Base-by-base conservation (phyloP, 2,113 vertebrate genomes). In the Paradoxurus hermaphroditus region DNA sequence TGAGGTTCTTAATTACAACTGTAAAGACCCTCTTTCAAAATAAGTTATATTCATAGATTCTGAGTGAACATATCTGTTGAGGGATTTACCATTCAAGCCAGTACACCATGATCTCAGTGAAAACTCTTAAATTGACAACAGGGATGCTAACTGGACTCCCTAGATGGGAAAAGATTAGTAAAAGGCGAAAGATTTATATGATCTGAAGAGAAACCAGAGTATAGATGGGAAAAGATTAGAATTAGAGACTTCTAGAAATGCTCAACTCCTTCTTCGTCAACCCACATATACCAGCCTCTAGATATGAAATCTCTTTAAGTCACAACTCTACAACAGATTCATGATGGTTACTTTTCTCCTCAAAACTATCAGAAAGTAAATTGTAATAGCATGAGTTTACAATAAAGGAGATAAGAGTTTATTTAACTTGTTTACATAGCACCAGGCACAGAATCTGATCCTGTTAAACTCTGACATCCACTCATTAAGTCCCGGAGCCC, bases 341-440 rank as follows among this genome's bases (percentile, higher is more conserved):
- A 53, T 78, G 23, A 65, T 79, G 41, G 18, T 86, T 94, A 95
- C 29, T 91, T 94, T 75, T 79, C 31, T 84, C 21, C 51, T 96
- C n/a, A 73, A 85, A 90, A 86, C 65, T 85, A n/a, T 72, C n/a
- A 77, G 59, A 84, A 96, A 59, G 10, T 34, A 83, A 94, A 16
- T 62, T 90, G 90, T 96, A 93, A 53, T 79, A 72, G 59, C 65
- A 88, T 41, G 14, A 65, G 18, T 92, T 95, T 86, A 94, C 31
- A 89, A 92, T 46, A 92, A 90, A 73, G 25, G 39, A 79, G 9
- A 63, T 21, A 87, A 70, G 14, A n/a, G 5, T 72, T 34, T 89
- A 56, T 39, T 90, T 86, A 88, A 82, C n/a, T 92, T 87, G 59
- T 44, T 95, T 95, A n/a, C 11, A 41, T 31, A 86, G 44, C 29